Evolutionary conservation across 2,113 vertebrate genomes (phyloP).

Genomic region (Budorcas taxicolor): DNA sequence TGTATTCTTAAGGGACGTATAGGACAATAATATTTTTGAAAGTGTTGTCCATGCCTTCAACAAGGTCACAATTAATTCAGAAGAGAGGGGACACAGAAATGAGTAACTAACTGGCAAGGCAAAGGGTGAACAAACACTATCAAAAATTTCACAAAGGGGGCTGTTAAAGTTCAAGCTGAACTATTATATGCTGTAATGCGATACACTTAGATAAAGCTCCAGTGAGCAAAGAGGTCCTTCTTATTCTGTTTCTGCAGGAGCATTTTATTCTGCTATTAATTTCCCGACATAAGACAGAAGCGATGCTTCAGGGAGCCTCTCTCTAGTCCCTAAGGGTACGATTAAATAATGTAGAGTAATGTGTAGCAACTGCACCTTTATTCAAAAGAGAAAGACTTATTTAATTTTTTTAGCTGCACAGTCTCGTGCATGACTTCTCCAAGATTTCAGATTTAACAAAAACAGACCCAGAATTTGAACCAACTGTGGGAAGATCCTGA

Average conservation of each 20-base stretch:
- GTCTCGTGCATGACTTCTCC: background rate
- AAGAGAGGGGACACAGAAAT: background rate
- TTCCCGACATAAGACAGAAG: slow-evolving; percentile 9
- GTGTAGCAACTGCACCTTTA: background rate
- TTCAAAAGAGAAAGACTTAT: slow-evolving; percentile 1
- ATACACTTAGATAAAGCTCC: slow-evolving; percentile 3
- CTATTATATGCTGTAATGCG: background rate
- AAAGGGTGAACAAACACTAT: background rate
- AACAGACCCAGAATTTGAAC: background rate
- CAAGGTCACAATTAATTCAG: background rate
- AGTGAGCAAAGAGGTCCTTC: background rate
- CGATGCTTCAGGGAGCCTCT: background rate
- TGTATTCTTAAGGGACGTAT: background rate
- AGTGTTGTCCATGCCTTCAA: background rate
- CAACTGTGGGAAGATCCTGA: background rate
- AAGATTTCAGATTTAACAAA: slow-evolving; percentile 42
- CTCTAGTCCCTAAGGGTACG: background rate
- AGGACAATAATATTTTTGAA: background rate
- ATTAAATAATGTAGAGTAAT: background rate
- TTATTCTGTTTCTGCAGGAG: background rate
- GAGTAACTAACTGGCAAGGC: background rate
- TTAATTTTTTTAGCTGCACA: background rate
- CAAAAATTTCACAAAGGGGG: background rate
- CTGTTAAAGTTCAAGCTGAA: background rate
- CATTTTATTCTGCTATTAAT: slow-evolving; percentile 26